These are phyloP conservation scores for Tuberolachnus salignus DNA, from an alignment of 2,888 invertebrate species.

Conservation along the genomic window DNA sequence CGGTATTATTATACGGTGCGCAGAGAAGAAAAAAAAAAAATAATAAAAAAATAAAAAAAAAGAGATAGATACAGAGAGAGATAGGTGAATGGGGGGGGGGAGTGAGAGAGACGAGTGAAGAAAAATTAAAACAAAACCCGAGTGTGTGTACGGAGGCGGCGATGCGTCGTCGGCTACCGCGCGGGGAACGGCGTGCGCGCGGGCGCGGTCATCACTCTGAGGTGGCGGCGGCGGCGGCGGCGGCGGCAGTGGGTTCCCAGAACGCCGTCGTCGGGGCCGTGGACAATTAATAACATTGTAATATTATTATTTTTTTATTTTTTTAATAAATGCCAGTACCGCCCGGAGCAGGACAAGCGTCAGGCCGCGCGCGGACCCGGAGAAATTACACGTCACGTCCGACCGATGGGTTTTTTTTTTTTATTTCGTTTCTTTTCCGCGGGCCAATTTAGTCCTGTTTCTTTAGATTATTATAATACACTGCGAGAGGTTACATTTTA, in stretches of 20 bases:
- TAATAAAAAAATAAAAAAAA: no score
- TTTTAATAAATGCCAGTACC: constrained; percentile 44
- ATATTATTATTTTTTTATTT: constrained; percentile 30
- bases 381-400: constrained; percentile 44
- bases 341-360: constrained; percentile 48
- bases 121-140: not conserved
- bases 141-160: constrained; percentile 1
- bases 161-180: constrained; percentile 28
- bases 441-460: constrained; percentile 45
- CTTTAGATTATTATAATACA: not conserved
- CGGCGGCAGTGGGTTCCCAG: not conserved
- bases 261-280: constrained; percentile 25
- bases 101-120: not conserved
- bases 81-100: not conserved
- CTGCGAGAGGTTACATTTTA: no score
- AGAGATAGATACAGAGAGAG: not conserved
- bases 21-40: no score
- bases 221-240: not conserved
- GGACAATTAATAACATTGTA: constrained; percentile 54
- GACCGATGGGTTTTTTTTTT: constrained; percentile 3
- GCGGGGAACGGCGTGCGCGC: constrained; percentile 5
- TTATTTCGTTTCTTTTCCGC: constrained; percentile 32
- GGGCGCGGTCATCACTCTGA: constrained; percentile 43
- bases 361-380: constrained; percentile 25
- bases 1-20: no score